A percentile compares a stretch with the other conserved stretches of the same genome.
phyloP scores from a whole-genome alignment of 2,888 invertebrate species.

The Conistra vaccinii region DNA sequence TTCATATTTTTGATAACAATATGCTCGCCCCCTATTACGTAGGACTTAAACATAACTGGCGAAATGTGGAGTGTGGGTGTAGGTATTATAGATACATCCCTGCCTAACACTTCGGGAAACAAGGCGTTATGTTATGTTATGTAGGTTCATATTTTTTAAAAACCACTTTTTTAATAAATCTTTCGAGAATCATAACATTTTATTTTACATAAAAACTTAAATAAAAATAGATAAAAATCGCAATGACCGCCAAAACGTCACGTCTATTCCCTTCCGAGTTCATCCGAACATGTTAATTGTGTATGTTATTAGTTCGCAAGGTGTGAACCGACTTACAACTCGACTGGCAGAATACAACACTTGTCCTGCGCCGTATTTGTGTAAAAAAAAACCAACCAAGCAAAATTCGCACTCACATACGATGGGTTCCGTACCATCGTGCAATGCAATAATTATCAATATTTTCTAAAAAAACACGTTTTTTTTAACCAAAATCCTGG shows the following conservation, averaged over 20 bases:
- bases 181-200: no score
- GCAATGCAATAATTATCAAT: no score
- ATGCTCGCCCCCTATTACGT: no score
- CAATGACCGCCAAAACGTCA: not conserved
- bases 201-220: not conserved
- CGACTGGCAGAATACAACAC: constrained; percentile 59
- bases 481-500: no score
- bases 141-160: not conserved
- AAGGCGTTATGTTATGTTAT: no score
- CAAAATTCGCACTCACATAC: not conserved
- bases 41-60: no score
- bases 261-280: constrained; percentile 73
- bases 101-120: no score
- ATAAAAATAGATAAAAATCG: not conserved
- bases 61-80: no score
- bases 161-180: not conserved
- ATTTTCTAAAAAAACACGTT: no score
- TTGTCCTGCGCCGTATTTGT: constrained; percentile 43
- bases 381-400: not conserved
- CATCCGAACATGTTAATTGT: constrained; percentile 74
- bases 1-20: no score
- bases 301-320: constrained; percentile 80
- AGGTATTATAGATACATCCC: no score
- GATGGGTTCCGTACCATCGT: not conserved
- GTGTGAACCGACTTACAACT: constrained; percentile 76